These are phyloP conservation scores for Drosophila sechellia DNA, from an alignment of 1,140 invertebrate species.

Conservation along the genomic window DNA sequence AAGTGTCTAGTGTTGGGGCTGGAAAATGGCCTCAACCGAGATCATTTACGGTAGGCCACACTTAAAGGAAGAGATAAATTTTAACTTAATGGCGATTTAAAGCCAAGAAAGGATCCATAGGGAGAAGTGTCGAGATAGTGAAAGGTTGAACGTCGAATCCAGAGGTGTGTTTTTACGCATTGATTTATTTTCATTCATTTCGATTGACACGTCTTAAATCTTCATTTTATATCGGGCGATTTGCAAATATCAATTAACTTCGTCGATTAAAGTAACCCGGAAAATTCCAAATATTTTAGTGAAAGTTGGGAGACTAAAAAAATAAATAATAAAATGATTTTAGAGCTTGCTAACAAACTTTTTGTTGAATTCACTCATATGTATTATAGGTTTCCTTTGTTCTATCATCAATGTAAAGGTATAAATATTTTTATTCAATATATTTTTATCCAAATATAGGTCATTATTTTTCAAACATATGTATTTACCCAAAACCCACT, in stretches of 20 bases:
- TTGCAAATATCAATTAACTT: neutral
- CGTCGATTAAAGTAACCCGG: too few species aligned
- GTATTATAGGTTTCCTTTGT: too few species aligned
- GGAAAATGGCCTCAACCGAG: constrained; percentile 14
- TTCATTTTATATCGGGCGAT: neutral
- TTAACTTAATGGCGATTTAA: neutral
- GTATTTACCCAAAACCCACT: neutral
- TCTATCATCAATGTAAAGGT: too few species aligned
- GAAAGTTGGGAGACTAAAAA: neutral
- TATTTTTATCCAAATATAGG: too few species aligned
- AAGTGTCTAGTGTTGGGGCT: neutral
- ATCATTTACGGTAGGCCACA: constrained; percentile 49
- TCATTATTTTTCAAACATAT: too few species aligned
- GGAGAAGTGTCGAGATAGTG: neutral
- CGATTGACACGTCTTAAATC: neutral
- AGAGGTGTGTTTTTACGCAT: neutral
- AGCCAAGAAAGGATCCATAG: neutral
- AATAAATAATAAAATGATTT: neutral
- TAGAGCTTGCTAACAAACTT: too few species aligned
- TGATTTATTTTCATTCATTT: constrained; percentile 1
- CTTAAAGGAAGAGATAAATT: constrained; percentile 15
- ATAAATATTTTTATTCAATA: too few species aligned
- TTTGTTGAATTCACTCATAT: neutral
- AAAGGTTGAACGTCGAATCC: neutral
- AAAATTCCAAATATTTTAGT: neutral